A percentile compares a stretch with the other conserved stretches of the same genome.
Conservation (phyloP, 2,797 vertebrate genomes). For the Vireo griseus region DNA sequence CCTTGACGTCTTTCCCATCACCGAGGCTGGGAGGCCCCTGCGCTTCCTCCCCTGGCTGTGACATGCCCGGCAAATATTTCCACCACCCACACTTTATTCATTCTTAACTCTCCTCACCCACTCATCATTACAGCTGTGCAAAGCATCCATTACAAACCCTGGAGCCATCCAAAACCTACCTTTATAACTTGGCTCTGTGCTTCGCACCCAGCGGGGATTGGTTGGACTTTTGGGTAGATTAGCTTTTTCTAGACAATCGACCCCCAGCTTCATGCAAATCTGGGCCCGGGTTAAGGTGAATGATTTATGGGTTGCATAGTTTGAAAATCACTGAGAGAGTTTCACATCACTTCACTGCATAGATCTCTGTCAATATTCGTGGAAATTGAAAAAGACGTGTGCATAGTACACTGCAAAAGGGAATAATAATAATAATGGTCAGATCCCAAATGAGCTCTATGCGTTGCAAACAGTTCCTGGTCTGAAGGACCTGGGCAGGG, state of each 20-base stretch:
- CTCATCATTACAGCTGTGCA: slow-evolving; percentile 47
- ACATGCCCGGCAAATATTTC: slow-evolving; percentile 57
- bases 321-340: background rate
- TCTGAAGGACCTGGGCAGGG: background rate
- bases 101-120: slow-evolving; percentile 45
- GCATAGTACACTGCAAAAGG: background rate
- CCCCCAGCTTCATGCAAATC: background rate
- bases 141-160: slow-evolving; percentile 32
- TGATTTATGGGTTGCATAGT: slow-evolving; percentile 2
- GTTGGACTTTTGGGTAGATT: background rate
- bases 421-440: background rate
- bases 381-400: background rate
- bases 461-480: background rate
- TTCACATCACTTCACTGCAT: background rate
- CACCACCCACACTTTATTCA: slow-evolving; percentile 54
- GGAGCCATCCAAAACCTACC: slow-evolving; percentile 22
- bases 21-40: background rate
- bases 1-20: background rate
- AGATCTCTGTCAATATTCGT: background rate
- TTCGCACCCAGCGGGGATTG: background rate
- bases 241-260: background rate
- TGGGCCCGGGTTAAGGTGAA: background rate
- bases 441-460: background rate
- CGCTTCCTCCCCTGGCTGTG: slow-evolving; percentile 5
- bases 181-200: background rate